Evolutionary conservation across 2,113 vertebrate genomes (phyloP).

Genomic region (Alexandromys fortis): DNA sequence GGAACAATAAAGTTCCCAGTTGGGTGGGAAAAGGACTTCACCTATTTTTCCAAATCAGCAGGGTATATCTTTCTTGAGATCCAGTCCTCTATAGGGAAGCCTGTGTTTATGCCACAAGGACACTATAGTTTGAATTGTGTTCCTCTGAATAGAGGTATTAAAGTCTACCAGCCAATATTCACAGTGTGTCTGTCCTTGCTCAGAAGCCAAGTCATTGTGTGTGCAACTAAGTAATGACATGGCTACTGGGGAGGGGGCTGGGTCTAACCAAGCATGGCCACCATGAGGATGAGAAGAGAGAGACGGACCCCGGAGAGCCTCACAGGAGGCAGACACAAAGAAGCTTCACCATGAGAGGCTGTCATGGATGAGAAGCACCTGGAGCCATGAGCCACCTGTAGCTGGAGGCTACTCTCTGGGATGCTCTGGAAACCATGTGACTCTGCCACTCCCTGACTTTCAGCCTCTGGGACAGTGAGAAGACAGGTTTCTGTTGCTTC

Average conservation of each 20-base stretch:
- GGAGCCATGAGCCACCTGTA: too few relatives aligned
- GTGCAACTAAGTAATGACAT: too few relatives aligned
- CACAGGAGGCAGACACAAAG: background rate
- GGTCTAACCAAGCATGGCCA: fast-evolving
- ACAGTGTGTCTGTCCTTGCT: background rate
- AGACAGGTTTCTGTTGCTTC: fast-evolving
- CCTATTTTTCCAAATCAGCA: background rate
- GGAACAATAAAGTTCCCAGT: background rate
- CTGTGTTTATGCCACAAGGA: background rate
- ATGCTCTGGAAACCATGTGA: fast-evolving
- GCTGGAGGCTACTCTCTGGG: too few relatives aligned
- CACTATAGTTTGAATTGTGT: background rate
- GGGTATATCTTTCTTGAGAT: background rate
- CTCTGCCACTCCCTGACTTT: background rate
- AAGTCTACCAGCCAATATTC: background rate
- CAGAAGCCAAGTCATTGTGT: background rate
- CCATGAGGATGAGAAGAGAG: background rate
- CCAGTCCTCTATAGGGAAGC: background rate
- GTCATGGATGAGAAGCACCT: fast-evolving
- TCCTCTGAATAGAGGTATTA: too few relatives aligned
- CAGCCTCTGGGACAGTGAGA: background rate
- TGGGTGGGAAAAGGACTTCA: background rate
- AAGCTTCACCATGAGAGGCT: fast-evolving
- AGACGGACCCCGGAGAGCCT: background rate
- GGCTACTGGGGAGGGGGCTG: background rate